phyloP scores from a whole-genome alignment of 2,113 vertebrate species.

The Mus spicilegus region DNA sequence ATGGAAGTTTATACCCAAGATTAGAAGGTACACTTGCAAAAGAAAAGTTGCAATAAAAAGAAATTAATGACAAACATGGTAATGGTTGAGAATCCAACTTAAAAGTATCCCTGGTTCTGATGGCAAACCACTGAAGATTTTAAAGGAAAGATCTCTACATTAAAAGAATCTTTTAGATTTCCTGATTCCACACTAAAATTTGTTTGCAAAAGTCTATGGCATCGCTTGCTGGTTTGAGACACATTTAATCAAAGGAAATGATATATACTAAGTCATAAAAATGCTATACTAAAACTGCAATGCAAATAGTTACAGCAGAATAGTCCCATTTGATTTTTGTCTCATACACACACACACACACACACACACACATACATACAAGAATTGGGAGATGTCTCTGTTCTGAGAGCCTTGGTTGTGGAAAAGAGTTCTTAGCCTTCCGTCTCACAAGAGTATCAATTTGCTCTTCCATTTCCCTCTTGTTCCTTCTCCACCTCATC shows the following conservation, averaged over 20 bases:
- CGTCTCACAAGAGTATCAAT: background rate
- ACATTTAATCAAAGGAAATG: slow-evolving; percentile 79
- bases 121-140: background rate
- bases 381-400: background rate
- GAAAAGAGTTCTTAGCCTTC: background rate
- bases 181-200: slow-evolving; percentile 35
- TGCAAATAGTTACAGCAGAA: slow-evolving; percentile 74
- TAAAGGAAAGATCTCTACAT: slow-evolving; percentile 23
- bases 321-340: slow-evolving; percentile 64
- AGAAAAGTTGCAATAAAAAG: slow-evolving; percentile 33
- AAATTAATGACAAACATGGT: slow-evolving; percentile 57
- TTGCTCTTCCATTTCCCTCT: background rate
- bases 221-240: slow-evolving; percentile 73
- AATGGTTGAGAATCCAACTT: slow-evolving; percentile 3
- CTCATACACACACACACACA: background rate
- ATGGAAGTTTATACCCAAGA: slow-evolving; percentile 5
- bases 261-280: slow-evolving; percentile 74
- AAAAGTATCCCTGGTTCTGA: slow-evolving; percentile 21
- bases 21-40: slow-evolving; percentile 20
- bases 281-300: slow-evolving; percentile 74
- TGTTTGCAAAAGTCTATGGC: slow-evolving; percentile 77
- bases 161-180: slow-evolving; percentile 66
- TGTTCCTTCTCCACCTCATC: background rate
- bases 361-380: background rate
- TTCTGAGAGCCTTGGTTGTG: background rate